Base-by-base conservation (phyloP, 1,140 invertebrate species). In the Achroia grisella region DNA sequence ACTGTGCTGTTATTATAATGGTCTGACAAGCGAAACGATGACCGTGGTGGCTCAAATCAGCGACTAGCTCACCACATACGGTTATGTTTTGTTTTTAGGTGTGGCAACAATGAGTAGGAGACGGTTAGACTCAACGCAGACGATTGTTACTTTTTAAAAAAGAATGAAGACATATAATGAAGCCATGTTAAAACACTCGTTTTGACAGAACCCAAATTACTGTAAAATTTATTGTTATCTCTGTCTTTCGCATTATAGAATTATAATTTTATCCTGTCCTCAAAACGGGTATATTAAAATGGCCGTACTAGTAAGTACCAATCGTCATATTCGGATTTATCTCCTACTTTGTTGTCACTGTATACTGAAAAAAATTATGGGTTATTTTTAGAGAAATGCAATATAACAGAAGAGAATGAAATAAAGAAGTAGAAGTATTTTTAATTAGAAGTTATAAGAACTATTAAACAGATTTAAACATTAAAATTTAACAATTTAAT, bases 261-360 rank as follows among this genome's bases (percentile, higher is more conserved):
- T n/a, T n/a, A n/a, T n/a, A n/a, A n/a, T n/a, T n/a, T n/a, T n/a
- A n/a, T n/a, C n/a, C n/a, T n/a, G n/a, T n/a, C n/a, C n/a, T n/a
- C n/a, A n/a, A n/a, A n/a, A n/a, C n/a, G n/a, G n/a, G n/a, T n/a
- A n/a, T n/a, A n/a, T n/a, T n/a, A n/a, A n/a, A n/a, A n/a, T n/a
- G n/a, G n/a, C n/a, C n/a, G n/a, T n/a, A n/a, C n/a, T n/a, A n/a
- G n/a, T n/a, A 75, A 80, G 70, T 53, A 83, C 56, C 62, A 68
- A 78, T 73, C 70, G 68, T 74, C 62, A 78, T 64, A 71, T 69
- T 71, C 69, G 78, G 64, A 51, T 8, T 28, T 14, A 63, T 47
- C 71, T 80, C 77, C 78, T 84, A 84, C 80, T 82, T 63, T 71
- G 63, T 62, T 84, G 80, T 84, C 80, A 79, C 71, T 62, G 31